phyloP scores from a whole-genome alignment of 2,113 vertebrate genomes.

The Pipa parva region DNA sequence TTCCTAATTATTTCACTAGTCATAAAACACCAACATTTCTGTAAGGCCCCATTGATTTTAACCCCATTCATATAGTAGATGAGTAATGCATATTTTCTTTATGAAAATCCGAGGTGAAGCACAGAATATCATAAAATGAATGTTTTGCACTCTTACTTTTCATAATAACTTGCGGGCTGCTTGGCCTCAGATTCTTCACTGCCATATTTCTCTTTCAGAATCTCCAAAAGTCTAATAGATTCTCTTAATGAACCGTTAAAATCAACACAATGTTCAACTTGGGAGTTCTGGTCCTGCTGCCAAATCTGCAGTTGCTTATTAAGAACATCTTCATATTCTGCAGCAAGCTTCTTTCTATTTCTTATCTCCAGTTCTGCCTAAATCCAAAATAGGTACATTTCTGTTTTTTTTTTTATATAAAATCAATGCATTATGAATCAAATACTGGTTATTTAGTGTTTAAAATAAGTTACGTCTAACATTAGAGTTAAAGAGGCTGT shows the following conservation, averaged over 20 bases:
- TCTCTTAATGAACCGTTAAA: slow-evolving; percentile 52
- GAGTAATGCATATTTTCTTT: too few species aligned
- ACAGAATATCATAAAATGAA: neutral
- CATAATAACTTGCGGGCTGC: neutral
- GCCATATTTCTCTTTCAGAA: neutral
- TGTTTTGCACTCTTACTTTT: slow-evolving; percentile 42
- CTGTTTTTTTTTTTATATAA: too few species aligned
- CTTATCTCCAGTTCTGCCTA: slow-evolving; percentile 68
- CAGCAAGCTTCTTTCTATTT: slow-evolving; percentile 59
- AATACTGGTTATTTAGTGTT: too few species aligned
- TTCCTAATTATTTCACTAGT: too few species aligned
- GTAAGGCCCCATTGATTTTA: too few species aligned
- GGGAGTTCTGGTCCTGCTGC: slow-evolving; percentile 51
- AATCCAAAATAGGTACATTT: neutral
- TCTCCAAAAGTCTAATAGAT: slow-evolving; percentile 46
- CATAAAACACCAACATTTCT: too few species aligned
- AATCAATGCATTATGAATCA: too few species aligned
- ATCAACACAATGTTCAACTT: slow-evolving; percentile 54
- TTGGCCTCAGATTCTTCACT: neutral
- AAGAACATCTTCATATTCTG: slow-evolving; percentile 60
- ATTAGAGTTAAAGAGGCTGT: too few species aligned
- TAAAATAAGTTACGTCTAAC: too few species aligned
- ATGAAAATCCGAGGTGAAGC: too few species aligned
- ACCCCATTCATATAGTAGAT: too few species aligned
- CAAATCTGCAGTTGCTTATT: slow-evolving; percentile 62